Evolutionary conservation across 2,888 invertebrate species (phyloP).

Genomic region (Hirtodrosophila trivittata): DNA sequence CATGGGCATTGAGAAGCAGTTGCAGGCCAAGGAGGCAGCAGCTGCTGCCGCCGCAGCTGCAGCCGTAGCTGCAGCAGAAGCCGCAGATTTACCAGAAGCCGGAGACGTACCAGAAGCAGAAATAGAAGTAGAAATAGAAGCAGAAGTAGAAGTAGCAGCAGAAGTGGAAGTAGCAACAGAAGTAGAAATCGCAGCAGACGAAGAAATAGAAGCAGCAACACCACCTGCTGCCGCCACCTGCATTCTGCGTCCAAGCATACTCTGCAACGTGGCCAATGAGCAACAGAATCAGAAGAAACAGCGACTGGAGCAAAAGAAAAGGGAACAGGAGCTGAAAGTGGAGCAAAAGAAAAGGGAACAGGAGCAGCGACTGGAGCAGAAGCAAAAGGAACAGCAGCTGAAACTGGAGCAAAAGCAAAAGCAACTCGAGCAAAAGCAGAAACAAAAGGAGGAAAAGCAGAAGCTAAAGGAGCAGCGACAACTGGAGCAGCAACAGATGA

Average conservation of each 20-base stretch:
- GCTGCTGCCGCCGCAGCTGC: conserved; percentile 34
- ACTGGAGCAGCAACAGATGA: conserved; percentile 15
- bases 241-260: conserved; percentile 56
- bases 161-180: conserved; percentile 23
- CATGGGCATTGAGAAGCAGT: conserved; percentile 80
- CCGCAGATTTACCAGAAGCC: conserved; percentile 14
- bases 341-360: conserved; percentile 3
- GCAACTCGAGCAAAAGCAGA: conserved; percentile 3
- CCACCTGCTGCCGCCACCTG: conserved; percentile 29
- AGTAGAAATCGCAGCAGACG: too few species aligned
- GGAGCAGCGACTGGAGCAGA: neutral
- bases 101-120: conserved; percentile 29
- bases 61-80: conserved; percentile 23
- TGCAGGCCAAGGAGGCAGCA: conserved; percentile 66
- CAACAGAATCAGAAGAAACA: conserved; percentile 30
- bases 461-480: conserved; percentile 1
- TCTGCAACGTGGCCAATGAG: conserved; percentile 66
- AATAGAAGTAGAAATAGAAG: conserved; percentile 46
- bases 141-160: conserved; percentile 59
- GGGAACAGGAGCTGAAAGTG: conserved; percentile 1
- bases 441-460: conserved; percentile 3
- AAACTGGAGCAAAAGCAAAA: neutral
- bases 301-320: conserved; percentile 5
- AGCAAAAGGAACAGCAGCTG: neutral
- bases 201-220: conserved; percentile 23